Conservation (phyloP, 2,797 vertebrate species). For the Bucorvus abyssinicus region DNA sequence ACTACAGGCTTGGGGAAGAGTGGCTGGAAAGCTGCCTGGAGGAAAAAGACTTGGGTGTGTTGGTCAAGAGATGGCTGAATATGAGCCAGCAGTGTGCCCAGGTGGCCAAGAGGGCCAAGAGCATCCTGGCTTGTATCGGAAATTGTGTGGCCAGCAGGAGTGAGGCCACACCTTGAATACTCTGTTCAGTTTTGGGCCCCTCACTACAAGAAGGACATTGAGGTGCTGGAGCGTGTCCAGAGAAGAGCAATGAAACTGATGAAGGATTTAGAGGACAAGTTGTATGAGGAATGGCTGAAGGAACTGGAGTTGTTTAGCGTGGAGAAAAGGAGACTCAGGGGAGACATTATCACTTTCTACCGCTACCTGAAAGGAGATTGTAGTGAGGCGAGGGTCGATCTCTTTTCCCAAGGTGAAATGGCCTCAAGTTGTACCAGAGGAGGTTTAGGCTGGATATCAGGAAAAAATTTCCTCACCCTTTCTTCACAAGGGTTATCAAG, state of each 20-base stretch:
- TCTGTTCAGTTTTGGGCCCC: not conserved
- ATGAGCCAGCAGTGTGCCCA: not conserved
- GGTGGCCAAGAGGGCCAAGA: not conserved
- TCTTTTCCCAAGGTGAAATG: not conserved
- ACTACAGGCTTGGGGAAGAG: not conserved
- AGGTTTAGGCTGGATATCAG: not conserved
- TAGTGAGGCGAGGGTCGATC: accelerated
- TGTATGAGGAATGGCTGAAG: accelerated
- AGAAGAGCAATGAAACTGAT: not conserved
- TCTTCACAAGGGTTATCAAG: not conserved
- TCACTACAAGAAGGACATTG: not conserved
- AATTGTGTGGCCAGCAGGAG: not conserved
- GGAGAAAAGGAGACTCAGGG: not conserved
- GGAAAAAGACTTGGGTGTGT: not conserved
- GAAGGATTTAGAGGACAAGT: not conserved
- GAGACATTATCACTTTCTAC: too few species aligned
- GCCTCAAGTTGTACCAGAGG: not conserved
- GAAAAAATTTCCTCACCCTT: too few species aligned
- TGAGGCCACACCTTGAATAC: accelerated
- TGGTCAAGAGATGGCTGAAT: accelerated
- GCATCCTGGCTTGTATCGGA: not conserved
- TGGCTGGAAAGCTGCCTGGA: not conserved
- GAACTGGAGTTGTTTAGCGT: not conserved
- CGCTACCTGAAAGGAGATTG: not conserved
- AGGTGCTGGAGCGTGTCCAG: accelerated